A percentile compares a stretch with the other conserved stretches of the same genome.
These are phyloP conservation scores for Myotis vivesi DNA, from an alignment of 2,797 vertebrate species.

Conservation along the genomic window DNA sequence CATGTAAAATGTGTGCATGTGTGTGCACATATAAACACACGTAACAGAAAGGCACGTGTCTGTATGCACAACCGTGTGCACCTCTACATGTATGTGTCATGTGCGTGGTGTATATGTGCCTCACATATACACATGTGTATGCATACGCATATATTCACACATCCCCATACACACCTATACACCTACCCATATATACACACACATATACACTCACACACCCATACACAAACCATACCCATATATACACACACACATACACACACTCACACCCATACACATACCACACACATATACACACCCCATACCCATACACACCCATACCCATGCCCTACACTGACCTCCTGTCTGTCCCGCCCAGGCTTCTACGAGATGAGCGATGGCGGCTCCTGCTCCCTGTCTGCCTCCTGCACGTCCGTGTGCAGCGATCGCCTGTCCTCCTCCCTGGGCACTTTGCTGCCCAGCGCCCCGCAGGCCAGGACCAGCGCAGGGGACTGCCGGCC, in stretches of 20 bases:
- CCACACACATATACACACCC: not conserved
- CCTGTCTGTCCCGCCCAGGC: constrained; percentile 80
- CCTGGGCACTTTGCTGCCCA: constrained; percentile 85
- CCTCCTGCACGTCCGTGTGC: constrained; percentile 95
- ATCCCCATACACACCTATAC: not conserved
- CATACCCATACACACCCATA: rapidly evolving
- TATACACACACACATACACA: not conserved
- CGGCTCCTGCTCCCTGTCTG: constrained; percentile 94
- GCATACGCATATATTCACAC: not conserved
- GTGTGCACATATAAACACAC: too few species aligned
- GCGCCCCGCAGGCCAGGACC: constrained; percentile 73
- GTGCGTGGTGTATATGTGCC: too few species aligned
- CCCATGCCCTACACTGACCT: not conserved
- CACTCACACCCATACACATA: not conserved
- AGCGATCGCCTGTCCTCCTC: constrained; percentile 91
- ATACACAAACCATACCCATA: not conserved
- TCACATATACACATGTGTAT: rapidly evolving
- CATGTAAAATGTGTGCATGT: too few species aligned
- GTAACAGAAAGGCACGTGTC: too few species aligned
- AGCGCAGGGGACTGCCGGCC: constrained; percentile 85
- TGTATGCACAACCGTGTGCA: rapidly evolving
- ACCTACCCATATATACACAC: not conserved
- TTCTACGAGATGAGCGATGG: constrained; percentile 97
- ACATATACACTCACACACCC: rapidly evolving
- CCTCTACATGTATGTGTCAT: too few species aligned